Conservation (phyloP, 2,797 vertebrate genomes). For the Platyrinchus mystaceus region DNA sequence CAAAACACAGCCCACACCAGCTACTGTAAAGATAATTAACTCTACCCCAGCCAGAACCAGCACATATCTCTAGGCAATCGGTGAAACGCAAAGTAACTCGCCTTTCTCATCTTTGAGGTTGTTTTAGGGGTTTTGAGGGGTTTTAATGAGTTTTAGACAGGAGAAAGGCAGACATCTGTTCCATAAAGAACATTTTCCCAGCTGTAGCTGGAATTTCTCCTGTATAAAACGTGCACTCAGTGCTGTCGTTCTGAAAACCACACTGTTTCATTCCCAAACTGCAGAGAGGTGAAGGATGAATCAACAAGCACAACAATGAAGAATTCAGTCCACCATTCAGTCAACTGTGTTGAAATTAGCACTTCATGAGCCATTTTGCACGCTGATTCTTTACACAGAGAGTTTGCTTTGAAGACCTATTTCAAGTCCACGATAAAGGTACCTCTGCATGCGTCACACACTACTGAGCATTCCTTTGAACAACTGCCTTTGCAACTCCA, state of each 20-base stretch:
- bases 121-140: neutral
- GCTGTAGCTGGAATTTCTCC: neutral
- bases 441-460: neutral
- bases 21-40: neutral
- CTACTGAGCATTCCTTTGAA: neutral
- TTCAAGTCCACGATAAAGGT: conserved; percentile 1
- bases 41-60: neutral
- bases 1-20: neutral
- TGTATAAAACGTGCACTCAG: neutral
- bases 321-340: neutral
- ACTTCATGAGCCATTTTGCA: neutral
- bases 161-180: neutral
- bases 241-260: neutral
- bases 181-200: neutral
- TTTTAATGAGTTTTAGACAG: neutral
- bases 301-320: neutral
- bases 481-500: neutral
- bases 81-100: neutral
- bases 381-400: neutral
- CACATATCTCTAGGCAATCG: neutral
- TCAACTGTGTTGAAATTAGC: neutral
- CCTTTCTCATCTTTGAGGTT: neutral
- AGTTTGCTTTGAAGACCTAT: neutral
- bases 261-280: neutral
- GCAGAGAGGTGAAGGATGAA: neutral